A percentile compares a stretch with the other conserved stretches of the same genome.
Evolutionary conservation across 2,113 vertebrate species (phyloP).

Genomic region (Petrocephalus zakoni): DNA sequence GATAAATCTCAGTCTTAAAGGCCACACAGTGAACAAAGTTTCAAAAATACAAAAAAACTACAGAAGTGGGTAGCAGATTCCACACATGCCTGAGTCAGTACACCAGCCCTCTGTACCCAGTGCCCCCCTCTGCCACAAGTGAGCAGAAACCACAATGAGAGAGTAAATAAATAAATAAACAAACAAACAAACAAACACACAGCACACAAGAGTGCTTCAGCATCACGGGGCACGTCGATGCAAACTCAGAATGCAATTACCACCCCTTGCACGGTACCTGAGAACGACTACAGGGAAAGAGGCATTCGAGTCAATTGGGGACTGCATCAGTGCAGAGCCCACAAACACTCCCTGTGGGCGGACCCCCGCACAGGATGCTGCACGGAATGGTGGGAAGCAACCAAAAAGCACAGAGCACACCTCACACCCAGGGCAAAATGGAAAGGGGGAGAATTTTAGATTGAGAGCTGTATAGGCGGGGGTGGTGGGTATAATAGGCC

Average conservation of each 20-base stretch:
- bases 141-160: not conserved
- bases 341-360: not conserved
- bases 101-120: not conserved
- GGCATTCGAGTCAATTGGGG: not conserved
- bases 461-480: not conserved
- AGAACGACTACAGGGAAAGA: not conserved
- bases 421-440: not conserved
- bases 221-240: conserved; percentile 32
- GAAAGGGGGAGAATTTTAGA: not conserved
- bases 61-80: not conserved
- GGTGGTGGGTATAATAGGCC: not conserved
- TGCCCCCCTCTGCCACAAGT: not conserved
- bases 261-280: conserved; percentile 36
- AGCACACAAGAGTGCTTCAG: conserved; percentile 27
- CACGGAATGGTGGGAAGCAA: not conserved
- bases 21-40: not conserved
- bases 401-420: not conserved
- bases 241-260: conserved; percentile 42
- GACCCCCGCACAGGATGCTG: conserved; percentile 20
- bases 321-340: conserved; percentile 6
- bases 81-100: not conserved
- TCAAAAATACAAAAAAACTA: not conserved
- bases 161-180: not conserved
- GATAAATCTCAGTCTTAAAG: not conserved
- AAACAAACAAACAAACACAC: not conserved